A percentile compares a stretch with the other conserved stretches of the same genome.
Conservation (phyloP, 2,797 vertebrate genomes). For the Chiroxiphia lanceolata region DNA sequence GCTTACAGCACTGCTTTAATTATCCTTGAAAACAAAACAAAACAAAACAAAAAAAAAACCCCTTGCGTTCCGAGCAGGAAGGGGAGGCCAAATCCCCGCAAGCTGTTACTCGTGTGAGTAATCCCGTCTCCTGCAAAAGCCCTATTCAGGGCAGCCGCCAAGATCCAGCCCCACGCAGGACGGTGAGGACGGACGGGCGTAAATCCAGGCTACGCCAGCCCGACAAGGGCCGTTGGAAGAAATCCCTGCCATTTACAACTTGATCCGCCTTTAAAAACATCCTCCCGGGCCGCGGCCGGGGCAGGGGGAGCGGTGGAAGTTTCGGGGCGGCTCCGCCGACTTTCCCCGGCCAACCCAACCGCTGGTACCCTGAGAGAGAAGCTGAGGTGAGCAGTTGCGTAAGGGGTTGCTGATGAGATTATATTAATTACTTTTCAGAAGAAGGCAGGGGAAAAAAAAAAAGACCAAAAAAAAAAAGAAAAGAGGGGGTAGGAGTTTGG, state of each 20-base stretch:
- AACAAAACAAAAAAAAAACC: neutral
- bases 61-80: neutral
- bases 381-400: constrained; percentile 71
- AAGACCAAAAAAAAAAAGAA: too few species aligned
- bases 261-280: constrained; percentile 48
- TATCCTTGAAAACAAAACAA: neutral
- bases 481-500: constrained; percentile 44
- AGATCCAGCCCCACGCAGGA: constrained; percentile 35
- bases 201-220: constrained; percentile 15
- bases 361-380: constrained; percentile 25
- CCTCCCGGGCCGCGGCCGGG: neutral
- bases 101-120: constrained; percentile 55
- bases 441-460: neutral
- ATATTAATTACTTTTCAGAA: constrained; percentile 55
- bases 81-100: constrained; percentile 21
- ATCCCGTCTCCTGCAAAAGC: constrained; percentile 45
- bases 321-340: neutral
- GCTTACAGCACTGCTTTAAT: neutral
- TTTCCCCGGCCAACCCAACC: neutral
- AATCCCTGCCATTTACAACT: constrained; percentile 49
- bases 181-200: neutral
- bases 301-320: neutral
- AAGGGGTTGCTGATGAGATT: constrained; percentile 65
- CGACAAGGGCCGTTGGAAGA: constrained; percentile 36
- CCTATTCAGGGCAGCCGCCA: constrained; percentile 45